Evolutionary conservation across 1,140 invertebrate species (phyloP).

Genomic region (Eriocheir sinensis): DNA sequence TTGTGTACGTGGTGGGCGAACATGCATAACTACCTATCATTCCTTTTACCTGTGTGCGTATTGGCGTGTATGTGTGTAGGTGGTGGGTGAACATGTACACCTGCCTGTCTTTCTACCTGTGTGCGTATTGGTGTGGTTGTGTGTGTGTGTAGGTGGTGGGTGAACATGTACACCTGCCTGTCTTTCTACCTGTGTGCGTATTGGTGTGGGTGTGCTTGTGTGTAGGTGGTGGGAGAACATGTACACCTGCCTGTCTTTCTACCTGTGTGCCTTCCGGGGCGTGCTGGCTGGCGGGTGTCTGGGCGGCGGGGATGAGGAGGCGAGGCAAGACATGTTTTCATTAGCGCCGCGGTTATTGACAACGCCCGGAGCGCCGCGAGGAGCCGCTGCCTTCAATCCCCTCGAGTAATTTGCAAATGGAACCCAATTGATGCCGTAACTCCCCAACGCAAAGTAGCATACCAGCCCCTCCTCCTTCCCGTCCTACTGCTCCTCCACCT

Average conservation of each 20-base stretch:
- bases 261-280: neutral
- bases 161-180: too few species aligned
- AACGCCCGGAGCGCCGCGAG: neutral
- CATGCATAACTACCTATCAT: too few species aligned
- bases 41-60: too few species aligned
- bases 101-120: neutral
- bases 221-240: neutral
- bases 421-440: conserved; percentile 54
- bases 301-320: neutral
- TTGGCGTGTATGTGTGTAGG: neutral
- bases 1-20: too few species aligned
- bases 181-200: neutral
- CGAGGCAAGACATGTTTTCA: neutral
- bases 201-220: neutral
- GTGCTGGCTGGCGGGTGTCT: neutral
- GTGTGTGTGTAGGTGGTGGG: too few species aligned
- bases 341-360: conserved; percentile 57
- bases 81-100: neutral
- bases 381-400: neutral
- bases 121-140: too few species aligned
- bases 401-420: conserved; percentile 58
- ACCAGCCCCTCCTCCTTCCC: neutral
- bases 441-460: neutral
- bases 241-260: neutral
- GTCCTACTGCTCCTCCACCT: too few species aligned